Evolutionary conservation across 2,888 invertebrate genomes (phyloP), one percentile per base, ranked within the genome.

Genomic region (Drosophila anomelani): DNA sequence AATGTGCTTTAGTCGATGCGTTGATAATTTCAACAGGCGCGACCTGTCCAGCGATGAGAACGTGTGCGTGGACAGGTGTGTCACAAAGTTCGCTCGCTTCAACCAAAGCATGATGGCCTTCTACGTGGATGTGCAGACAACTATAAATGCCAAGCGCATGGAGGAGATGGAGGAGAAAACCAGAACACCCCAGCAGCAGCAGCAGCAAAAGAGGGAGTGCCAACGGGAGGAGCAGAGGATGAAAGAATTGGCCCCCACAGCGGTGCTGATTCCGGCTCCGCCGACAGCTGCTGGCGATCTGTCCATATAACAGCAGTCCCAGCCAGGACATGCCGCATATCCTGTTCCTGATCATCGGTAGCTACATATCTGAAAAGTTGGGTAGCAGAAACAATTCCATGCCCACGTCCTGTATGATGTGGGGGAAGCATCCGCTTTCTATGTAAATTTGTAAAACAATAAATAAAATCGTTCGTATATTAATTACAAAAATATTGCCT

Each of bases 81-180:
- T 92, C 0, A 88, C 88, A 8, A 93, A 93, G 79, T 93, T 92
- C 77, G 91, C 92, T 10, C 88, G 87, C 29, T 92, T 93, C 55
- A 93, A 93, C 83, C 92, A 92, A 60, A 88, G 81, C 56, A 91
- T 93, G 88, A 92, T 93, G 92, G 89, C 81, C 44, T 89, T 91
- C 12, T 93, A 92, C 62, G 92, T 93, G 32, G 92, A 92, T 61
- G 91, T 91, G 20, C 92, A 93, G 79, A 90, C 91, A 4, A 88
- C 82, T 17, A 91, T 93, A 4, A 92, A 92, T 72, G 76, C 80
- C 8, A 89, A 88, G 29, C 92, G 92, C 10, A 67, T 91, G 73
- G 72, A 88, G 39, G 92, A 93, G 67, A 53, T 91, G 8, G 92
- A 93, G 76, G 80, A 85, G 44, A 81, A 73, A 57, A 88, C 78